Evolutionary conservation across 2,797 vertebrate species (phyloP).

Genomic region (Pseudomugil tenellus): DNA sequence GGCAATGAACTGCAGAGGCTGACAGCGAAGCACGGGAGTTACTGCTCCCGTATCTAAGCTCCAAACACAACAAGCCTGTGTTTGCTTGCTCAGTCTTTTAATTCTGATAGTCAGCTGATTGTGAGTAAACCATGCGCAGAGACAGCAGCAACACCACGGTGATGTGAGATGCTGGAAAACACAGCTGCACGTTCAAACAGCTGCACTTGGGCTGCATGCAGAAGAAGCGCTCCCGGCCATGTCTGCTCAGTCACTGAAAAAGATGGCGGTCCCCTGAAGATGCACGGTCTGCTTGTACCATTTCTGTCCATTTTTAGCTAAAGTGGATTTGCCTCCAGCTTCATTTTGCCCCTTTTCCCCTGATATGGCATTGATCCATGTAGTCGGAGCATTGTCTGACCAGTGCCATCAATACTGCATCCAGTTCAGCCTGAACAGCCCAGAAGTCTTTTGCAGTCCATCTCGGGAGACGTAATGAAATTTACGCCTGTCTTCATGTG

Average conservation of each 20-base stretch:
- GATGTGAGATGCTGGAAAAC: conserved; percentile 22
- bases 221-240: background rate
- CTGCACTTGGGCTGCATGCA: background rate
- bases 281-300: background rate
- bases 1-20: conserved; percentile 51
- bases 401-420: conserved; percentile 76
- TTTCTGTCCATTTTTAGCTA: conserved; percentile 34
- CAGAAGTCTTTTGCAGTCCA: conserved; percentile 58
- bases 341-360: conserved; percentile 54
- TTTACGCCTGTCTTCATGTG: conserved; percentile 51
- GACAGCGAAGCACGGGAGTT: conserved; percentile 51
- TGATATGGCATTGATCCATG: conserved; percentile 76
- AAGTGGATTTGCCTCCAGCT: conserved; percentile 41
- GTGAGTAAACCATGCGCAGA: conserved; percentile 15
- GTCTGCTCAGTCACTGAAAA: background rate
- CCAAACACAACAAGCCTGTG: conserved; percentile 20
- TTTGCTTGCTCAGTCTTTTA: conserved; percentile 42
- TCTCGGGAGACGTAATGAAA: conserved; percentile 51
- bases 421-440: conserved; percentile 71
- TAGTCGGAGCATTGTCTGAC: conserved; percentile 56
- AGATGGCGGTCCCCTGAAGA: conserved; percentile 10
- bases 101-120: conserved; percentile 38
- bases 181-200: background rate
- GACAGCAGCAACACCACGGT: conserved; percentile 6
- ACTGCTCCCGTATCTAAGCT: conserved; percentile 31